Base-by-base conservation (phyloP, 2,113 vertebrate genomes). In the Camelus bactrianus region DNA sequence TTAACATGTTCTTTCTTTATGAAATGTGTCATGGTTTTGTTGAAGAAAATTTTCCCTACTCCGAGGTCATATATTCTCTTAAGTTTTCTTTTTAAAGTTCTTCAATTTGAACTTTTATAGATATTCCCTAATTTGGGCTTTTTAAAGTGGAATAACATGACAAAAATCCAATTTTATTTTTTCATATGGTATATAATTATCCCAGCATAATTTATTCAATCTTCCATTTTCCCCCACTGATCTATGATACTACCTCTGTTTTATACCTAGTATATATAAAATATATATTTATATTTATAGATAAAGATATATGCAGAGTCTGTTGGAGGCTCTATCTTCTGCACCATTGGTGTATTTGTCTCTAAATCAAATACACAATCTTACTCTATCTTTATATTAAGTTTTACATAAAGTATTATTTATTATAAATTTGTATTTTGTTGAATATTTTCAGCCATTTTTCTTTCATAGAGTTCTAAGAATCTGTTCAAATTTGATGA, bases 31-130 rank as follows among this genome's bases (percentile, higher is more conserved):
- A 12, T 3, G 26, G 12, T 22, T 82, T 75, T 90, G 17, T 76
- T 76, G 60, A 60, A 32, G 28, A 90, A n/a, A 48, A 26, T 19
- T 89, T 38, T 60, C 54, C 22, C 8, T 73, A 60, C 13, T n/a
- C 30, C 52, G 26, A 60, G 19, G 70, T 77, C 26, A 70, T 89
- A 83, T 19, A 32, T 7, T 56, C 50, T 83, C 35, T 88, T 81
- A 89, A 52, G 52, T 32, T 90, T 76, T 60, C 58, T 38, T 90
- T 22, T 89, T 67, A 73, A 54, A 24, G 22, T 89, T 46, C 75
- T 76, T 76, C 12, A 58, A 76, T 83, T 75, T 83, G 89, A 89
- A 46, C 85, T 62, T 85, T 85, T 35, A 79, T 77, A 73, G 10
- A 10, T 56, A 48, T 60, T 80, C 22, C 73, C 65, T 65, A 70